Evolutionary conservation across 2,888 invertebrate genomes (phyloP), one percentile per base, ranked within the genome.

Genomic region (Thyatira batis): DNA sequence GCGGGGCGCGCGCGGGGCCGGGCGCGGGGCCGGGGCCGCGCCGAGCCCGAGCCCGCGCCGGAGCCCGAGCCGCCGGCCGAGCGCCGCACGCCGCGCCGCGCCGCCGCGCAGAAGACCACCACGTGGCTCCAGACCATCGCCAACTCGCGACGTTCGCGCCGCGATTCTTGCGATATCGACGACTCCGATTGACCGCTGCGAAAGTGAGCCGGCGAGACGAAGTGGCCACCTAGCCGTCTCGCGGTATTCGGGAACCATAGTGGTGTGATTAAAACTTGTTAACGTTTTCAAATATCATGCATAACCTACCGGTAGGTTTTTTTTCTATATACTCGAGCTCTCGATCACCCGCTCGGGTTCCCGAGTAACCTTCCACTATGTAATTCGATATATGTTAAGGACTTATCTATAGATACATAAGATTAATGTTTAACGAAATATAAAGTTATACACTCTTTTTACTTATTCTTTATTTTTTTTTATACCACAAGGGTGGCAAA

Each of bases 51-150:
- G 55, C 69, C 72, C 55, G 69, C 58, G 53, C 66, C 33, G 33
- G 78, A 39, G 33, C 27, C 66, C 54, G 46, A 58, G 51, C 66
- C 70, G 45, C 51, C 64, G 33, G 57, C 68, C 55, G 61, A 87
- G 69, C 88, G 88, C 55, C 84, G 88, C 68, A 87, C 89, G 46
- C 89, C 89, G 53, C 86, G 88, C 30, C 84, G 89, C 46, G 64
- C 82, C 28, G 89, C 89, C 30, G 85, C 87, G 4, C 85, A 84
- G 66, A 85, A 82, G 63, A 77, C 82, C 8, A 70, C 70, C 43
- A 72, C 79, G n/a, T 85, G 84, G 87, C 71, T 88, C 48, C 85
- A 88, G 61, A 84, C 66, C 57, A 67, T 84, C 9, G 73, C 76
- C 5, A 69, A 57, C 57, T 60, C 76, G 6, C 80, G 81, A 6